Evolutionary conservation across 2,113 vertebrate species (phyloP).

Genomic region (Plotosus lineatus): DNA sequence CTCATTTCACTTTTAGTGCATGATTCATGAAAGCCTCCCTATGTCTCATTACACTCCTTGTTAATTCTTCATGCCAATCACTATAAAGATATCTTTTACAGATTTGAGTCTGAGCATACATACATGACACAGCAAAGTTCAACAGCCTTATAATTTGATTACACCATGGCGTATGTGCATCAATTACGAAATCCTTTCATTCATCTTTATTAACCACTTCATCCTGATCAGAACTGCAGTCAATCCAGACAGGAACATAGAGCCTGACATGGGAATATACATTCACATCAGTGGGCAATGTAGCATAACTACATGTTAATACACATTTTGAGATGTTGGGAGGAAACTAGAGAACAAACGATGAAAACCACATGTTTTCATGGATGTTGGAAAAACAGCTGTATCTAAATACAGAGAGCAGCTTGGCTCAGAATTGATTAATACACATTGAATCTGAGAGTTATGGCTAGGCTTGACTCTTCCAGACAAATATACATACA

Average conservation of each 20-base stretch:
- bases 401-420: neutral
- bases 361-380: neutral
- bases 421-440: neutral
- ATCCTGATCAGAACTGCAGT: neutral
- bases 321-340: neutral
- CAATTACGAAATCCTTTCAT: neutral
- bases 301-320: neutral
- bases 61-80: constrained; percentile 16
- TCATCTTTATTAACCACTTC: neutral
- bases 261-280: neutral
- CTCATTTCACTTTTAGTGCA: constrained; percentile 19
- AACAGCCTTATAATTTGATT: constrained; percentile 1
- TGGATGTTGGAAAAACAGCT: neutral
- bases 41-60: constrained; percentile 15
- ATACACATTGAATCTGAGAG: neutral
- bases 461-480: neutral
- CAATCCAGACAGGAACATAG: neutral
- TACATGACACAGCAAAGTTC: neutral
- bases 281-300: neutral
- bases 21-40: constrained; percentile 1
- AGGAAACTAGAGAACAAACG: neutral
- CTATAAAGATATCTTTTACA: neutral
- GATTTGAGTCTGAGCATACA: neutral
- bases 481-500: neutral
- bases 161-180: neutral